phyloP scores from a whole-genome alignment of 2,113 vertebrate species.

The Nothoprocta pentlandii region DNA sequence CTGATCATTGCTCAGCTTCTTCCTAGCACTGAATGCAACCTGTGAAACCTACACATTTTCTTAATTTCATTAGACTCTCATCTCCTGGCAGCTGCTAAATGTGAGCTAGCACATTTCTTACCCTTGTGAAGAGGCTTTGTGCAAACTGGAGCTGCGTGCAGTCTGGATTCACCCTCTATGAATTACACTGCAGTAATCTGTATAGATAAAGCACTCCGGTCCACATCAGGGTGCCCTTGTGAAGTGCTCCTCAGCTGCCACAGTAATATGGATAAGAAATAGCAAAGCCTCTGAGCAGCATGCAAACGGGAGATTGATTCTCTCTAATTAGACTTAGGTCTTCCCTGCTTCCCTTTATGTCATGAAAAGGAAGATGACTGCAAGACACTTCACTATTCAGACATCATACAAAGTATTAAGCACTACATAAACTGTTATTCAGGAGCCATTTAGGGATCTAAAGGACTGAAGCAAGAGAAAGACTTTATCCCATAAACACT shows the following conservation, averaged over 20 bases:
- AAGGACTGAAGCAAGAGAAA: not conserved
- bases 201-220: not conserved
- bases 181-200: conserved; percentile 15
- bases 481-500: not conserved
- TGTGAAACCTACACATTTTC: not conserved
- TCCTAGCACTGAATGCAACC: not conserved
- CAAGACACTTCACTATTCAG: not conserved
- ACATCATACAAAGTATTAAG: not conserved
- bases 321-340: conserved; percentile 2
- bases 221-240: conserved; percentile 10
- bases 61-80: conserved; percentile 11
- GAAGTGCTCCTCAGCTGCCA: not conserved
- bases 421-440: not conserved
- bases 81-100: not conserved
- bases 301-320: not conserved
- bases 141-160: conserved; percentile 2
- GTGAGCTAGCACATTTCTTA: not conserved
- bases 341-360: not conserved
- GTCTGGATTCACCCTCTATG: not conserved
- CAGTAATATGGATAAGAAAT: conserved; percentile 14
- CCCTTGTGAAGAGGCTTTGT: not conserved
- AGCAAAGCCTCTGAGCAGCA: conserved; percentile 57
- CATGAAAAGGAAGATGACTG: not conserved
- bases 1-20: not conserved
- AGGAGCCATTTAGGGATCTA: not conserved